Evolutionary conservation across 2,888 invertebrate genomes (phyloP).

Genomic region (Zele albiditarsus): DNA sequence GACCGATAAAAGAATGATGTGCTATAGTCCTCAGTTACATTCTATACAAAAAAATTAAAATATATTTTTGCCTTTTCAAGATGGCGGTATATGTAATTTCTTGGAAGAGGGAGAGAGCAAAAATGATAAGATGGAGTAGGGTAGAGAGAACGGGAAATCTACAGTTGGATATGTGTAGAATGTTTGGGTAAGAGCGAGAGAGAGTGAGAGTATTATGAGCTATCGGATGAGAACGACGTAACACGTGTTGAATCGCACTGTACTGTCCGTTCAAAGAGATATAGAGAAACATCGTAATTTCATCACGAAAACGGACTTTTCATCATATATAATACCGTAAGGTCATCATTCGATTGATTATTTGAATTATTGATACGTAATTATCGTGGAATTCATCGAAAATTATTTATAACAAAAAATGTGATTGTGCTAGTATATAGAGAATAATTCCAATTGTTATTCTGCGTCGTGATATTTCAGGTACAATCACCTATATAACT

Average conservation of each 20-base stretch:
- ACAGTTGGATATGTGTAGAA: constrained; percentile 2
- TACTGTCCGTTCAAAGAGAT: constrained; percentile 55
- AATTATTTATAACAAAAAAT: not conserved
- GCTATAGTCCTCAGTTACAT: no score
- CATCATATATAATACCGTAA: constrained; percentile 57
- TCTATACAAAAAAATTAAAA: not conserved
- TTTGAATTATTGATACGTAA: constrained; percentile 39
- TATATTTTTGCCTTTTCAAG: not conserved
- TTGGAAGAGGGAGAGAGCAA: not conserved
- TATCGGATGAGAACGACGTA: constrained; percentile 56
- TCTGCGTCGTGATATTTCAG: not conserved
- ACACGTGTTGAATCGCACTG: constrained; percentile 63
- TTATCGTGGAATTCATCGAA: not conserved
- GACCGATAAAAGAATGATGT: not conserved
- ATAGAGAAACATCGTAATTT: constrained; percentile 27
- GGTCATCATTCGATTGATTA: constrained; percentile 51
- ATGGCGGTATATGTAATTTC: constrained; percentile 14
- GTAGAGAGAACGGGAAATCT: not conserved
- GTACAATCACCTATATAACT: constrained; percentile 29
- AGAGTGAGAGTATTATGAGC: not conserved
- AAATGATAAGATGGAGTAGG: not conserved
- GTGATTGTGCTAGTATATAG: not conserved
- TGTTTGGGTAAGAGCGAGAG: not conserved
- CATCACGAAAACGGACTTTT: constrained; percentile 56
- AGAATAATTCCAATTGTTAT: constrained; percentile 1